A percentile compares a stretch with the other conserved stretches of the same genome.
phyloP scores from a whole-genome alignment of 2,113 vertebrate species.

The Nannospalax galili region DNA sequence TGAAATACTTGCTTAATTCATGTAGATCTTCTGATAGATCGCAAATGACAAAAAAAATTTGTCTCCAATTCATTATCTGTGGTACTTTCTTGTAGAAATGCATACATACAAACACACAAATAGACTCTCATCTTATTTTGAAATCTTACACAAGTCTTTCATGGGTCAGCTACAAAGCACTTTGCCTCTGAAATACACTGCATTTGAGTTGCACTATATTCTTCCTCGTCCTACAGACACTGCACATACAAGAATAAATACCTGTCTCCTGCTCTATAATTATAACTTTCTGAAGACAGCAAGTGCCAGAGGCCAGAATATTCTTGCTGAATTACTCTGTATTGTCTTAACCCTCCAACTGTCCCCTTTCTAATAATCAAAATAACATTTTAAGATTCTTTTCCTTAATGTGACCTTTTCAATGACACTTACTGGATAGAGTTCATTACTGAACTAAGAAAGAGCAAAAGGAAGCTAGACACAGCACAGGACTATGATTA shows the following conservation, averaged over 20 bases:
- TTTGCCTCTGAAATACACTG: constrained; percentile 29
- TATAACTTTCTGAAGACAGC: constrained; percentile 39
- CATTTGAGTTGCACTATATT: constrained; percentile 40
- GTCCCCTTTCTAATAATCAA: neutral
- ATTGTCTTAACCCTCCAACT: constrained; percentile 55
- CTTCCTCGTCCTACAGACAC: neutral
- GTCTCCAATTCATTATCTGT: neutral
- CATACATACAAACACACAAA: neutral
- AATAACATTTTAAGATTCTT: constrained; percentile 3
- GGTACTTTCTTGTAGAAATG: neutral
- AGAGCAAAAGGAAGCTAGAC: neutral
- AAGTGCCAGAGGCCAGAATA: neutral
- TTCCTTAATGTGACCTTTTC: constrained; percentile 23
- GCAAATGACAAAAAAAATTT: neutral
- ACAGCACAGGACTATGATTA: constrained; percentile 3
- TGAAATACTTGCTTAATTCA: neutral
- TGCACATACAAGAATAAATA: constrained; percentile 29
- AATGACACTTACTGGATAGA: neutral
- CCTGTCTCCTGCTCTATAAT: constrained; percentile 52
- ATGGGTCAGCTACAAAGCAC: constrained; percentile 21
- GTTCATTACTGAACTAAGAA: neutral
- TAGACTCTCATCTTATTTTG: neutral
- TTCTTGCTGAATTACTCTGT: constrained; percentile 30
- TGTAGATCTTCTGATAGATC: neutral
- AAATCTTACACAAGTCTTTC: constrained; percentile 18